phyloP scores from a whole-genome alignment of 2,888 invertebrate genomes.

The Caenorhabditis drosophilae region DNA sequence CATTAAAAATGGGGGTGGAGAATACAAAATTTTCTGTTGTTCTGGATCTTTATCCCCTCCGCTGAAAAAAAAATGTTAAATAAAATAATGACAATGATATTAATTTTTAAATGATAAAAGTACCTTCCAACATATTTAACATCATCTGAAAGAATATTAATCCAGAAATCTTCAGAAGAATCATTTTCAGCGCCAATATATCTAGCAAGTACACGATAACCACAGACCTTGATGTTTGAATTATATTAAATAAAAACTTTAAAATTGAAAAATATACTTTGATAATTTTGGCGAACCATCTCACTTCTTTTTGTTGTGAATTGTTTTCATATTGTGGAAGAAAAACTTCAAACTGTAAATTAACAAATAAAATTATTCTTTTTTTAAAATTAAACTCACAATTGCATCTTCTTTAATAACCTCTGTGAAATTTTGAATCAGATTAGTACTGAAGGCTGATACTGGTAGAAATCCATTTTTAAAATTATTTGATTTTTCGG shows the following conservation, averaged over 20 bases:
- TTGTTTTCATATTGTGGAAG: constrained; percentile 25
- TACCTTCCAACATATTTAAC: constrained; percentile 87
- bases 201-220: constrained; percentile 74
- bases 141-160: constrained; percentile 88
- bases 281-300: constrained; percentile 91
- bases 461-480: constrained; percentile 2
- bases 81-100: no score
- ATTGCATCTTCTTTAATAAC: constrained; percentile 6
- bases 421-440: constrained; percentile 4
- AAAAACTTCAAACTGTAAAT: constrained; percentile 33
- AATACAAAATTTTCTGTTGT: background rate
- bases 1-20: background rate
- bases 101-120: no score
- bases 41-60: background rate
- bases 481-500: background rate
- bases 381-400: constrained; percentile 7
- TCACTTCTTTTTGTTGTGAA: constrained; percentile 7
- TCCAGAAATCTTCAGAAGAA: constrained; percentile 88
- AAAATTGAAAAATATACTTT: constrained; percentile 75
- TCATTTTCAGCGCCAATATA: constrained; percentile 86
- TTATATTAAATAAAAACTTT: background rate
- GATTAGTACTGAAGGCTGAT: background rate
- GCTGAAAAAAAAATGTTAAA: background rate
- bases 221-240: constrained; percentile 64
- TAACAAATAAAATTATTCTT: background rate